Evolutionary conservation across 2,113 vertebrate species (phyloP), one percentile per base, ranked within the genome.

Genomic region (Antigone vipio): DNA sequence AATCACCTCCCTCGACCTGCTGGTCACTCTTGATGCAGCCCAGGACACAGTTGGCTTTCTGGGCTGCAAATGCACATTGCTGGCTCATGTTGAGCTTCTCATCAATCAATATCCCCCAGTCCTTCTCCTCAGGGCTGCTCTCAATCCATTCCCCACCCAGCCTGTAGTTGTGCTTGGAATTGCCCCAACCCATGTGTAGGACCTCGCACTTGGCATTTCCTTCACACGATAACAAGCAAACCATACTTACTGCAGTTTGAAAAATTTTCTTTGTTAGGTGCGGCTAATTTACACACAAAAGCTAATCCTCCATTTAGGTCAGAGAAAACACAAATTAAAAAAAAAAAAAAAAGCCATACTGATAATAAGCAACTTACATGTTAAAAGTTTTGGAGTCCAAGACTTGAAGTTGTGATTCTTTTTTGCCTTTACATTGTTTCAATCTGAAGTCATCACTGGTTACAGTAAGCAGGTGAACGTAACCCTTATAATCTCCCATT

Each of bases 401-500:
- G 52, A 97, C 24, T 34, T 95, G 95, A 56, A 76, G 85, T 8
- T 97, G 94, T 64, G 84, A 53, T 32, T 85, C 93, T 42, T 97
- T 98, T 82, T 86, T 97, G 1, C 42, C 23, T 93, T 97, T 98
- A 62, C 85, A 50, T 64, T 97, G 94, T 47, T 97, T 97, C 55
- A 98, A 67, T 74, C 96, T 94, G 40, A 98, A 97, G 45, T 97
- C 94, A 52, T 98, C 97, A 35, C 73, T 97, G 21, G 88, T 98
- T 47, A 98, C 19, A 26, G 98, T 96, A 93, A 97, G 97, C 56
- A 92, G 95, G 55, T 68, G 97, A 72, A 98, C 96, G 73, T 96
- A 98, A 62, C 98, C 98, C 24, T 97, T 98, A 35, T 98, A 96
- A 76, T 98, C 98, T 68, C 98, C 98, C 62, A 98, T 79, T 68